Base-by-base conservation (phyloP, 1,140 invertebrate genomes). In the Mamestra configurata region DNA sequence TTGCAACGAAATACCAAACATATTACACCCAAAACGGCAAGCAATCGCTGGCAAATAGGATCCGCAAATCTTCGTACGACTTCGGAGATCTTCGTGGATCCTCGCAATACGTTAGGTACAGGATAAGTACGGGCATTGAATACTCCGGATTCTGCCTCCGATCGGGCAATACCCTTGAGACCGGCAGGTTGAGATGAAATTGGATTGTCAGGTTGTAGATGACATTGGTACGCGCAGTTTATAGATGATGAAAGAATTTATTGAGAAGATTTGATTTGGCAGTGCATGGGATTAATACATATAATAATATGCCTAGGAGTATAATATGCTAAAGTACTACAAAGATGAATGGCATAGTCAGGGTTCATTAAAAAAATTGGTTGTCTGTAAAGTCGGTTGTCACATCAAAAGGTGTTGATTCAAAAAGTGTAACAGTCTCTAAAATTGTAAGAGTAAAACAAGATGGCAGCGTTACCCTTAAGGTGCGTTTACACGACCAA, bases 181-280 rank as follows among this genome's bases (percentile, higher is more conserved):
- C n/a, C 11, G 40, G 20, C 22, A 46, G 24, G 66, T 46, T 22
- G 66, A 70, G 37, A 46, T 46, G 66, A 46, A 70, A 70, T 70
- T 70, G 66, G 66, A 70, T 70, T 70, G 66, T 70, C 66, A 70
- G 66, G 66, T 27, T 22, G 20, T 24, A 40, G 66, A 43, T 70
- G 37, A 46, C 37, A 70, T 24, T 70, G 43, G 43, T 49, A n/a
- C 11, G 11, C 40, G 37, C 40, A 70, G 46, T 37, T 20, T 22
- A 7, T 70, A 46, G 49, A 1, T 24, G 66, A 57, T 57, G 59
- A n/a, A 61, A 13, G 40, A 46, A 70, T 46, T 46, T 40, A 40
- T 70, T 70, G 37, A 27, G 40, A 49, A 46, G 15, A n/a, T 43
- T 68, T 8, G 10, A 70, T 70, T 57, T 13, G 10, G 22, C 13